These are phyloP conservation scores for Maniola jurtina DNA, from an alignment of 1,140 invertebrate genomes.

Conservation along the genomic window DNA sequence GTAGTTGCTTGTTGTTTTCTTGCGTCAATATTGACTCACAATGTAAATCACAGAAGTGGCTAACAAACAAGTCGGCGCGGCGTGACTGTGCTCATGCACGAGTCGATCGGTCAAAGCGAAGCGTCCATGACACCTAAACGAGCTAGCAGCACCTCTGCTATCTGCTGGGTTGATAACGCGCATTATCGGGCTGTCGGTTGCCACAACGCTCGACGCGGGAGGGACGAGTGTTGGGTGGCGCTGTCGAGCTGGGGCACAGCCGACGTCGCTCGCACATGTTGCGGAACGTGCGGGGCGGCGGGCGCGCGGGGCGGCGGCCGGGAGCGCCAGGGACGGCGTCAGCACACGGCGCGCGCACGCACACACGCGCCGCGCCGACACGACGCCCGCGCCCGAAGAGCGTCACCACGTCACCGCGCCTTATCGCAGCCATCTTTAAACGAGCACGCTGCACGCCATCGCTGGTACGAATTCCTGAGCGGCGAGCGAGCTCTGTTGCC, in stretches of 20 bases:
- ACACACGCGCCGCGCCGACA: slow-evolving; percentile 43
- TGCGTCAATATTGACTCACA: slow-evolving; percentile 48
- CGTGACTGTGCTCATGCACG: slow-evolving; percentile 45
- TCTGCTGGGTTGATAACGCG: slow-evolving; percentile 70
- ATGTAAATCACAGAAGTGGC: slow-evolving; percentile 49
- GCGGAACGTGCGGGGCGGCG: slow-evolving; percentile 64
- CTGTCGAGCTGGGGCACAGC: slow-evolving; percentile 42
- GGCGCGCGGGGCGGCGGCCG: slow-evolving; percentile 45
- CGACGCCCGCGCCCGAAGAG: slow-evolving; percentile 69
- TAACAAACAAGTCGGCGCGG: slow-evolving; percentile 51
- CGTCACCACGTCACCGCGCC: slow-evolving; percentile 68
- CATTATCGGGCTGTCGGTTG: slow-evolving; percentile 64
- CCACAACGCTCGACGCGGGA: slow-evolving; percentile 31
- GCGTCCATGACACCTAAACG: slow-evolving; percentile 73
- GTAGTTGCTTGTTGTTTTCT: slow-evolving; percentile 24
- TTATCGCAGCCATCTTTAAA: slow-evolving; percentile 77
- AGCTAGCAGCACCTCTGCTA: slow-evolving; percentile 72
- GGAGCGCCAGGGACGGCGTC: slow-evolving; percentile 56
- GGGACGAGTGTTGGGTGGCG: slow-evolving; percentile 45
- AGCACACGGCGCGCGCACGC: slow-evolving; percentile 51
- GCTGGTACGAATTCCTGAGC: slow-evolving; percentile 66
- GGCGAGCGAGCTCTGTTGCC: slow-evolving; percentile 50
- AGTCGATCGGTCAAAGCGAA: slow-evolving; percentile 47
- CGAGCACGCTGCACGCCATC: slow-evolving; percentile 67
- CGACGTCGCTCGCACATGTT: slow-evolving; percentile 66